Evolutionary conservation across 2,113 vertebrate genomes (phyloP).

Genomic region (Brachionichthys hirsutus): DNA sequence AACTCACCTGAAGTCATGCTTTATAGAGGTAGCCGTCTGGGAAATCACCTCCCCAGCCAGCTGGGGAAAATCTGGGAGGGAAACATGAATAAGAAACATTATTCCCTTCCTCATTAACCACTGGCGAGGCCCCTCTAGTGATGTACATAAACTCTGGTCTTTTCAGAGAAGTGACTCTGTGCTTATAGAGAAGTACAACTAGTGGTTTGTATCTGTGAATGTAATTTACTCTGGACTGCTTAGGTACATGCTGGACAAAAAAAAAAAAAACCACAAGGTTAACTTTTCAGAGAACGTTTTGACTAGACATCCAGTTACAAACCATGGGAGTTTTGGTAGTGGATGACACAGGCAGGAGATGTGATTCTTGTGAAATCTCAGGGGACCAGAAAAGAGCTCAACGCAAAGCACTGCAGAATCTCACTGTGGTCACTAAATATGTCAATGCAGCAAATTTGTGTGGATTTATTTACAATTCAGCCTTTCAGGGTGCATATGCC

Average conservation of each 20-base stretch:
- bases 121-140: constrained; percentile 34
- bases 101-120: constrained; percentile 49
- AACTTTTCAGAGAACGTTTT: too few relatives aligned
- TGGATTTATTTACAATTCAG: constrained; percentile 48
- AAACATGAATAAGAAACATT: constrained; percentile 42
- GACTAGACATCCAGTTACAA: too few relatives aligned
- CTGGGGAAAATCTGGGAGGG: constrained; percentile 39
- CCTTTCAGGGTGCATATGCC: neutral
- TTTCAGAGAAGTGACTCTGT: constrained; percentile 9
- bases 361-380: constrained; percentile 18
- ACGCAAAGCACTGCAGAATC: constrained; percentile 22
- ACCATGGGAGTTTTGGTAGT: too few relatives aligned
- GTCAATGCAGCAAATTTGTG: constrained; percentile 36
- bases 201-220: constrained; percentile 12
- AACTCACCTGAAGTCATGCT: constrained; percentile 46
- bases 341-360: too few relatives aligned
- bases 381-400: neutral
- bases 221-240: neutral
- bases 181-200: neutral
- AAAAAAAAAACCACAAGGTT: neutral
- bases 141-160: constrained; percentile 44
- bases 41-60: constrained; percentile 54
- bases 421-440: constrained; percentile 23
- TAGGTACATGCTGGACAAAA: constrained; percentile 2
- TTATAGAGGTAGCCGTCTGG: constrained; percentile 56